Percentiles rank a stretch among this genome's conserved stretches.
These are phyloP conservation scores for Penaeus chinensis DNA, from an alignment of 1,140 invertebrate genomes.

Conservation along the genomic window DNA sequence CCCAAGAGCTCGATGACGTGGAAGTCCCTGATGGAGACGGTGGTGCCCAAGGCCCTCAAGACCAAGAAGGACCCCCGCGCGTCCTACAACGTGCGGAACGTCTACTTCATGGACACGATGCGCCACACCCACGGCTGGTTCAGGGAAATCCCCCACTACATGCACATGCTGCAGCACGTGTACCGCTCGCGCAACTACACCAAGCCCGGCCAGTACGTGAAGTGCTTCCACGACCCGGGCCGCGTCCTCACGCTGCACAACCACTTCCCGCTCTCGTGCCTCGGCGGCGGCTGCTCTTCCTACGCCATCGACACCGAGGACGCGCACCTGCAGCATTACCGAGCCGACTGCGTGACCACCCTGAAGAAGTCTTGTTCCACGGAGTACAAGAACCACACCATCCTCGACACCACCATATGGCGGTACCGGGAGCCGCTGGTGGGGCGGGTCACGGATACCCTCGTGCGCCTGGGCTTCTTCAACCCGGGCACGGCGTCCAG, in stretches of 20 bases:
- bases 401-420: slow-evolving; percentile 89
- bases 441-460: slow-evolving; percentile 67
- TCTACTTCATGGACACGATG: slow-evolving; percentile 94
- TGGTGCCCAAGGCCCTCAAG: slow-evolving; percentile 75
- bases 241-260: slow-evolving; percentile 91
- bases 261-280: slow-evolving; percentile 90
- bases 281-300: slow-evolving; percentile 86
- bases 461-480: slow-evolving; percentile 48
- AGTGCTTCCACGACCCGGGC: slow-evolving; percentile 93
- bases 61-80: slow-evolving; percentile 81
- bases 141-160: slow-evolving; percentile 86
- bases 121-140: slow-evolving; percentile 84
- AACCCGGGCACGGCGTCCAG: slow-evolving; percentile 13
- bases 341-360: slow-evolving; percentile 90
- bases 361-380: slow-evolving; percentile 84
- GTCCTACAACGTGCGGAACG: slow-evolving; percentile 92
- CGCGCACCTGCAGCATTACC: slow-evolving; percentile 92
- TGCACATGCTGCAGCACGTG: slow-evolving; percentile 95
- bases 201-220: slow-evolving; percentile 92
- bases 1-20: slow-evolving; percentile 75
- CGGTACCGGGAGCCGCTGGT: slow-evolving; percentile 83
- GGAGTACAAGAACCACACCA: slow-evolving; percentile 83
- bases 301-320: slow-evolving; percentile 85
- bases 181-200: slow-evolving; percentile 91
- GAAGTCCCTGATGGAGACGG: slow-evolving; percentile 81